Conservation (phyloP, 2,113 vertebrate species). For the Scatophagus argus region DNA sequence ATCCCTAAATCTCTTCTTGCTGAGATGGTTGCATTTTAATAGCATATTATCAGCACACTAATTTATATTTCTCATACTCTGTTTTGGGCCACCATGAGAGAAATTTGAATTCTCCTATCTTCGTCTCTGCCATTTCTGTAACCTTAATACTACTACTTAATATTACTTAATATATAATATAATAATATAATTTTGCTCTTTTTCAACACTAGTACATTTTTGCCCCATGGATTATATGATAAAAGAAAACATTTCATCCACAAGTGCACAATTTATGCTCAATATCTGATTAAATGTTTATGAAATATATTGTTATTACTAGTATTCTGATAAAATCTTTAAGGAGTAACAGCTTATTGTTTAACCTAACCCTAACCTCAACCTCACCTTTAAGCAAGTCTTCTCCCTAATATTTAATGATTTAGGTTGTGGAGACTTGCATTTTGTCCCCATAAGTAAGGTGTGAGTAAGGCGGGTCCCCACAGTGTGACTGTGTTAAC, state of each 20-base stretch:
- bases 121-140: constrained; percentile 5
- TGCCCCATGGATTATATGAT: not conserved
- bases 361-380: no score
- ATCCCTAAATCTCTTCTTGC: constrained; percentile 55
- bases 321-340: not conserved
- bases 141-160: no score
- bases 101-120: not conserved
- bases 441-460: no score
- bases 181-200: no score
- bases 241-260: not conserved
- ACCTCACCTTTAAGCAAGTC: no score
- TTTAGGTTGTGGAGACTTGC: no score
- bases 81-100: constrained; percentile 1
- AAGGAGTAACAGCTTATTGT: not conserved
- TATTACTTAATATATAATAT: no score
- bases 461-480: no score
- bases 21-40: constrained; percentile 56
- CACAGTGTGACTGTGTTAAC: no score
- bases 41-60: constrained; percentile 50
- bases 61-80: constrained; percentile 30
- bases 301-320: no score
- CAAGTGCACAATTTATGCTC: not conserved
- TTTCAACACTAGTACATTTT: not conserved
- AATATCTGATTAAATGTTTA: not conserved
- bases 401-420: no score